phyloP scores from a whole-genome alignment of 2,888 invertebrate species.

The Tenthredo livida region DNA sequence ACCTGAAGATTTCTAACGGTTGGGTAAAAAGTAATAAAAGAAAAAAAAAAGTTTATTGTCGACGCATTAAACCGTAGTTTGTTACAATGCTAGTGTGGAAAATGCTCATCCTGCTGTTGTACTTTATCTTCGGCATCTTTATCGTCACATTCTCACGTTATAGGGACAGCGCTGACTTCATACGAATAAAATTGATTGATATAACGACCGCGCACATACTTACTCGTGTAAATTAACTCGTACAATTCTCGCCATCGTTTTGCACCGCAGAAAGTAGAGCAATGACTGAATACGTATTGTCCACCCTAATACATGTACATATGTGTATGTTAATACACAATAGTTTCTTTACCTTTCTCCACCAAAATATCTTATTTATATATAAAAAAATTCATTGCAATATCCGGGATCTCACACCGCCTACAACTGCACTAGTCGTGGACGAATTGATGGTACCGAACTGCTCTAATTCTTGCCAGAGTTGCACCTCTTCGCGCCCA shows the following conservation, averaged over 20 bases:
- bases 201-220: background rate
- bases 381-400: constrained; percentile 15
- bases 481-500: constrained; percentile 70
- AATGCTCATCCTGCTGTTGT: background rate
- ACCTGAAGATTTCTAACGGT: background rate
- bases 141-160: background rate
- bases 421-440: background rate
- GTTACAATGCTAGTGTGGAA: background rate
- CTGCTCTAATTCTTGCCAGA: constrained; percentile 68
- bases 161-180: background rate
- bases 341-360: background rate
- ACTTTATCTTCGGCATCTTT: background rate
- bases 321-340: background rate
- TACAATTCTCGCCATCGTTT: background rate
- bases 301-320: too few relatives aligned
- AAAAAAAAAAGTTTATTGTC: background rate
- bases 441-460: constrained; percentile 61
- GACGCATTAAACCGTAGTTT: background rate
- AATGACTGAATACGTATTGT: background rate
- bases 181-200: background rate
- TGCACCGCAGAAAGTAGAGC: background rate
- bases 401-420: constrained; percentile 1
- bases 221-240: background rate
- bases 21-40: background rate
- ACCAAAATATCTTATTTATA: background rate